Base-by-base conservation (phyloP, 2,113 vertebrate genomes). In the Calypte anna region DNA sequence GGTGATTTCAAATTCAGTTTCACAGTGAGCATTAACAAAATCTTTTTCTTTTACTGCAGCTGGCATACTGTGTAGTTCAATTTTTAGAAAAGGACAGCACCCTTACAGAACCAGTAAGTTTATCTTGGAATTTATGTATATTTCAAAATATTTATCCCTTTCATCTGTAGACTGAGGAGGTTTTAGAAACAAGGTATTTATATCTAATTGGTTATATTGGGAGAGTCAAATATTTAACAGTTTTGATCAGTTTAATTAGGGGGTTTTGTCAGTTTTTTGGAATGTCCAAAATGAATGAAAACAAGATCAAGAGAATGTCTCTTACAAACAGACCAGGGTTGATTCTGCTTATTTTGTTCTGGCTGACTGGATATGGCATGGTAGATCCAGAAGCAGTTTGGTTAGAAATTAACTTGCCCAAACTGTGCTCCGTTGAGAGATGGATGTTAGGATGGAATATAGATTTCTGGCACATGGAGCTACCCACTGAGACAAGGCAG, bases 71-170 rank as follows among this genome's bases (percentile, higher is more conserved):
- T 93, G 99, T 99, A 63, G 99, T 99, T 96, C 99, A 99, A 68
- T 99, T 99, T 98, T 97, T 99, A 91, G 99, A 99, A 97, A 99
- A 99, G 98, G 99, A 99, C 98, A 99, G 99, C 98, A 99, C 99
- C 33, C 98, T 99, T 91, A 99, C 99, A 59, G 99, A 99, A 97
- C 99, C 99, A 87, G 99, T 99, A 98, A 96, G 98, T 98, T 75
- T 31, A 44, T 67, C 6, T 59, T 59, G 30, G 28, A 91, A 16
- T 84, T 74, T 10, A 50, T 58, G 19, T 16, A 2, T 67, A 13
- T 70, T 74, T 80, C 80, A 6, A 38, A 55, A 19, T 82, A 15
- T 54, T 91, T 58, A 48, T 24, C 7, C 3, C 31, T 73, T 78
- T 77, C 13, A n/a, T 72, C 25, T 92, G 14, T 53, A 27, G 31